phyloP scores from a whole-genome alignment of 2,113 vertebrate species.

The Phasianus colchicus region DNA sequence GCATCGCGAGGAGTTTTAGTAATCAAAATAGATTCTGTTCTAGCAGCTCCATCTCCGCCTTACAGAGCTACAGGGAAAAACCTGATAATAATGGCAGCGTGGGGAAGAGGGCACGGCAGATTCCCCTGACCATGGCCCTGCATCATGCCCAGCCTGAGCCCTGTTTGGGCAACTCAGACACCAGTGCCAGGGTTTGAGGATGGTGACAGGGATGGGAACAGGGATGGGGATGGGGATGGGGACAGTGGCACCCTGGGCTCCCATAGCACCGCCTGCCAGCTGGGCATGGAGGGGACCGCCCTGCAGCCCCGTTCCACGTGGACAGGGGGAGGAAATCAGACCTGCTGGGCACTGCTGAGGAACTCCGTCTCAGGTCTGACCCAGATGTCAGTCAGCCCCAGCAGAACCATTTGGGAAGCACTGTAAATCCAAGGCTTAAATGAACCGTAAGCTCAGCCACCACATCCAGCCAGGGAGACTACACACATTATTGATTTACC shows the following conservation, averaged over 20 bases:
- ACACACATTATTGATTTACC: constrained; percentile 17
- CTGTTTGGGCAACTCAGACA: background rate
- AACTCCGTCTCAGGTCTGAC: background rate
- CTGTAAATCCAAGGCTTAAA: background rate
- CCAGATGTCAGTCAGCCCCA: background rate
- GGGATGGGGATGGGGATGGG: background rate
- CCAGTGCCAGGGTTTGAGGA: background rate
- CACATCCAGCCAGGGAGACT: background rate
- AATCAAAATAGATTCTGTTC: constrained; percentile 49
- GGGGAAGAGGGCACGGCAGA: background rate
- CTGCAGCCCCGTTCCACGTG: background rate
- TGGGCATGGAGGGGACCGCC: accelerated
- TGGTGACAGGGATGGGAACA: background rate
- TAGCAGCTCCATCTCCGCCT: constrained; percentile 3
- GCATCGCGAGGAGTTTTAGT: background rate
- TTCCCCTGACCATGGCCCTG: background rate
- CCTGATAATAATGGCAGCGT: background rate
- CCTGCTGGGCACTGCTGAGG: accelerated
- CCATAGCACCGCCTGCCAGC: background rate
- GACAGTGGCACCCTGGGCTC: accelerated
- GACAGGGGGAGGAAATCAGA: background rate
- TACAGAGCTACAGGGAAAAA: background rate
- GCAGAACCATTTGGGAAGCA: background rate
- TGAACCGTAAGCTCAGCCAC: background rate
- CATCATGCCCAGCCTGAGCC: background rate